A percentile compares a stretch with the other conserved stretches of the same genome.
Evolutionary conservation across 2,797 vertebrate genomes (phyloP).

Genomic region (Schizopygopsis malacanthus): DNA sequence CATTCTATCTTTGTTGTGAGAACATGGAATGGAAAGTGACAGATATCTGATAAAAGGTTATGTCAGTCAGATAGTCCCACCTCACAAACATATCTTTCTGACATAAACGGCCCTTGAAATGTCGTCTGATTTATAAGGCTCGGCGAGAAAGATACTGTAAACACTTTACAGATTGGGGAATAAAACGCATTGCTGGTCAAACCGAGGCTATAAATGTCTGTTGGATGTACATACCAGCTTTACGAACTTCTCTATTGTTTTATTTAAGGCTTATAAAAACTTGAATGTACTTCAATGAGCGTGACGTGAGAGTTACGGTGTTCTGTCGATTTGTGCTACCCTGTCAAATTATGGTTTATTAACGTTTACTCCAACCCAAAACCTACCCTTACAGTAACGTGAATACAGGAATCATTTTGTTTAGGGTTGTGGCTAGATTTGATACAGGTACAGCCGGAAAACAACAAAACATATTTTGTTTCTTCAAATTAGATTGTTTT

Average conservation of each 20-base stretch:
- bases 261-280: neutral
- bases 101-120: neutral
- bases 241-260: neutral
- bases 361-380: too few species aligned
- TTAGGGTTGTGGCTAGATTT: too few species aligned
- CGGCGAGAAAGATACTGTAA: neutral
- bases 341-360: too few species aligned
- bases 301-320: too few species aligned
- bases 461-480: too few species aligned
- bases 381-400: too few species aligned
- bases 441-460: too few species aligned
- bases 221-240: neutral
- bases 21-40: constrained; percentile 8
- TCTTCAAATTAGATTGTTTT: too few species aligned
- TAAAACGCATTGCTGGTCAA: constrained; percentile 6
- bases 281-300: too few species aligned
- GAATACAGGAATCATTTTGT: too few species aligned
- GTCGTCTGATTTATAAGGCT: neutral
- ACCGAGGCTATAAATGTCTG: constrained; percentile 16
- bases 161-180: neutral
- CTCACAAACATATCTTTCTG: neutral
- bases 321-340: too few species aligned
- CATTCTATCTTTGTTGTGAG: neutral
- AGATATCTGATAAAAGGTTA: constrained; percentile 7
- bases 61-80: neutral